Percentiles rank a stretch among this genome's conserved stretches.
Evolutionary conservation across 2,113 vertebrate genomes (phyloP).

Genomic region (Ptyas mucosa): DNA sequence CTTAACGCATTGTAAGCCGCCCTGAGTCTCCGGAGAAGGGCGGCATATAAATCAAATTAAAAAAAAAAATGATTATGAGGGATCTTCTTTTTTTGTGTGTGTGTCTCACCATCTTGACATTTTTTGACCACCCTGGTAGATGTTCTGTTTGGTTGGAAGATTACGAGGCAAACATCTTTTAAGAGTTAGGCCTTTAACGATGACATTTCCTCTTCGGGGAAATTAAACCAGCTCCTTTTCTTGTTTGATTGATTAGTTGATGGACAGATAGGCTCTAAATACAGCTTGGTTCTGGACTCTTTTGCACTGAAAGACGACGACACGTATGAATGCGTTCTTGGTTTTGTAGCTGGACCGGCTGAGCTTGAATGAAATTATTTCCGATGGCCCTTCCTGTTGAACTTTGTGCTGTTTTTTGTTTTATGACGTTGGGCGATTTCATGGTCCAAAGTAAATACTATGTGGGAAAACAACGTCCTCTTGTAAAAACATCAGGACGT

Average conservation of each 20-base stretch:
- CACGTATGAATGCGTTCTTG: background rate
- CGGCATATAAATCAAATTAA: too few species aligned
- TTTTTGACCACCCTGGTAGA: background rate
- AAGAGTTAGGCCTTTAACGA: background rate
- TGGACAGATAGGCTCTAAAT: background rate
- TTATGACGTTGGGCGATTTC: background rate
- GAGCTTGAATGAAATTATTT: background rate
- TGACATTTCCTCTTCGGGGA: background rate
- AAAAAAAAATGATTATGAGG: background rate
- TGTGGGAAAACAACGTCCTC: background rate
- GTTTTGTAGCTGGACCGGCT: background rate
- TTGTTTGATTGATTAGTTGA: background rate
- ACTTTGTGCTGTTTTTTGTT: background rate
- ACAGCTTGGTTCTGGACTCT: background rate
- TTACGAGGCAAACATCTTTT: background rate
- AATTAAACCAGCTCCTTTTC: background rate
- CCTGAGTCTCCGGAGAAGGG: too few species aligned
- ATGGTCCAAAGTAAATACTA: too few species aligned
- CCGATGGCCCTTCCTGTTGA: background rate
- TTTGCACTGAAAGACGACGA: background rate
- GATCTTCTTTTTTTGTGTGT: background rate
- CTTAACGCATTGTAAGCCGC: too few species aligned
- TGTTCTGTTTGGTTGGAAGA: background rate
- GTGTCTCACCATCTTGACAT: background rate
- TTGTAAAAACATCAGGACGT: background rate